Conservation (phyloP, 1,140 invertebrate species). For the Hypsibius dujardini region DNA sequence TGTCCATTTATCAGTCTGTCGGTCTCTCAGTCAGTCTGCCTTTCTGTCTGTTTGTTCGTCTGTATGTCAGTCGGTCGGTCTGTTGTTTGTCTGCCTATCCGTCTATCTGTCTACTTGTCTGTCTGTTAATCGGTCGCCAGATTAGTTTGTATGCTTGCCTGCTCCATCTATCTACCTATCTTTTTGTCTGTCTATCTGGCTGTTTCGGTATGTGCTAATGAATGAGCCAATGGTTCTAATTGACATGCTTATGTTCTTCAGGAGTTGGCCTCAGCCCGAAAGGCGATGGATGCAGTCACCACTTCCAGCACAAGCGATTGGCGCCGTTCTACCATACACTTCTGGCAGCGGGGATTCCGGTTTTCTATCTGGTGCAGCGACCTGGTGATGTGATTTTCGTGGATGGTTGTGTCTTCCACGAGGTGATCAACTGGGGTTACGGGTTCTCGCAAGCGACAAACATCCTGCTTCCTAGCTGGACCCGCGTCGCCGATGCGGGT, state of each 20-base stretch:
- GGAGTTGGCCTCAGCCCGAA: not conserved
- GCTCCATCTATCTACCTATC: too few species aligned
- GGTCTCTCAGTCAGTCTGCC: too few species aligned
- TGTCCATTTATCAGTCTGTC: too few species aligned
- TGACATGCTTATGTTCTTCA: not conserved
- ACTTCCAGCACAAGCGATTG: not conserved
- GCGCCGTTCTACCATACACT: not conserved
- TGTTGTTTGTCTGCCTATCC: too few species aligned
- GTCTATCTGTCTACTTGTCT: too few species aligned
- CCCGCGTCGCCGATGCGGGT: not conserved
- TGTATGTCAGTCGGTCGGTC: too few species aligned
- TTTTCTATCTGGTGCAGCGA: not conserved
- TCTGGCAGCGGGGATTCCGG: not conserved
- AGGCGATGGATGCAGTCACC: too few species aligned
- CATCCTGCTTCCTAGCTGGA: not conserved
- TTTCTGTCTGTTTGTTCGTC: too few species aligned
- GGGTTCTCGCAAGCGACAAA: slow-evolving; percentile 5
- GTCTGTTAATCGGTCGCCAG: not conserved
- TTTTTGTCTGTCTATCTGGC: too few species aligned
- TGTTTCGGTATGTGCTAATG: too few species aligned
- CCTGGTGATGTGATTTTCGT: not conserved
- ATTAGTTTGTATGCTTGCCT: not conserved
- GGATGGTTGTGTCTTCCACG: not conserved
- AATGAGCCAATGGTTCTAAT: too few species aligned
- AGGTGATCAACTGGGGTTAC: not conserved